Evolutionary conservation across 2,113 vertebrate species (phyloP), one percentile per base, ranked within the genome.

Genomic region (Upupa epops): DNA sequence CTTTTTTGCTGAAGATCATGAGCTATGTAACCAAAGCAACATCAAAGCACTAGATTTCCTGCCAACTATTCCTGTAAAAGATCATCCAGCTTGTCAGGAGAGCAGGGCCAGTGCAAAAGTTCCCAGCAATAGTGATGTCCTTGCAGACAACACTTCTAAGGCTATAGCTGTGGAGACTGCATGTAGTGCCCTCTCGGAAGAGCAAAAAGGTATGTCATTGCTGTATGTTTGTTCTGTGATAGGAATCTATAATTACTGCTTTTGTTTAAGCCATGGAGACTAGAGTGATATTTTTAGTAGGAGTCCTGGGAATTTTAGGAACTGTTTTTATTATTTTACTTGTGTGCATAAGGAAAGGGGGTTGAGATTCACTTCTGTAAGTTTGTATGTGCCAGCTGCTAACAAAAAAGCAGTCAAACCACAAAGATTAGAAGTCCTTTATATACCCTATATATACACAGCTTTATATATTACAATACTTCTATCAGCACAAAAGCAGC

Each of bases 171-270:
- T 54, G 64, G 79, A 89, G 13, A 91, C 46, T 12, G 83, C 94
- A 24, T 60, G 28, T 8, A 73, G 94, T 4, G 32, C 71, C 21
- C 80, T 97, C 20, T 97, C 96, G 20, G 91, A 96, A 85, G 90
- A 97, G 72, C 89, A 91, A 70, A 97, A 97, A 97, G 97, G 97
- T 98, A 96, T 63, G 34, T n/a, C 64, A 58, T 21, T 17, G 54
- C 40, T 29, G 6, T 11, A 19, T 89, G 45, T 69, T 73, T 86
- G 56, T 48, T 69, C 48, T 78, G 2, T 51, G 56, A 85, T 70
- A 92, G 40, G 9, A 69, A 82, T 49, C 14, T 72, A 7, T 17
- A 89, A 75, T 69, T 82, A 49, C 8, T 55, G 26, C 32, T 88
- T 68, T 86, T 89, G 32, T 75, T 87, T 82, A 87, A 70, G 63